Percentiles rank a stretch among this genome's conserved stretches.
phyloP scores from a whole-genome alignment of 1,140 invertebrate genomes.

The Conopomorpha cramerella region DNA sequence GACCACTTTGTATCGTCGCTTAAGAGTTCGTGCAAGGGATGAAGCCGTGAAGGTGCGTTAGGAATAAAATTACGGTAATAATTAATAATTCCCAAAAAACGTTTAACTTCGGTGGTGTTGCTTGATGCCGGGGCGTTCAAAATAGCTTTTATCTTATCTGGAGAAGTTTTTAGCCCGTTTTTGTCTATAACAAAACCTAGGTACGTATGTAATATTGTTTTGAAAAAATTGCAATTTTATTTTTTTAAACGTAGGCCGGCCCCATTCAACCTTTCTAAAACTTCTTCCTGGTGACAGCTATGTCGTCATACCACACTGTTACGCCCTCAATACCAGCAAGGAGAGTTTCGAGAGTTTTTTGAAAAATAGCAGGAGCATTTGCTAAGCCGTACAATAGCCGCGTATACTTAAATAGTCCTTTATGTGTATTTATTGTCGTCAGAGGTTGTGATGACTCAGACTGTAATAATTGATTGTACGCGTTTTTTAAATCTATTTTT shows the following conservation, averaged over 20 bases:
- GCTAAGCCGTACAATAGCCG: not conserved
- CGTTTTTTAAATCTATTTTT: not conserved
- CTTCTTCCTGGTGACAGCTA: not conserved
- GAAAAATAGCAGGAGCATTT: not conserved
- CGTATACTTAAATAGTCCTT: not conserved
- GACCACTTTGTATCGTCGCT: slow-evolving; percentile 7
- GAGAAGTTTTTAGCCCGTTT: slow-evolving; percentile 19
- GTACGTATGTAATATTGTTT: slow-evolving; percentile 16
- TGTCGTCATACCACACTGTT: not conserved
- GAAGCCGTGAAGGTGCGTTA: slow-evolving; percentile 19
- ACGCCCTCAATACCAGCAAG: not conserved
- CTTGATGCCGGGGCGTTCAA: slow-evolving; percentile 16
- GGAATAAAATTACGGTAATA: slow-evolving; percentile 46
- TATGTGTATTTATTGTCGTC: not conserved
- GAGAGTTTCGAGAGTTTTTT: not conserved
- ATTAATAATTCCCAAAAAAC: slow-evolving; percentile 41
- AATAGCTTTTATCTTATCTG: slow-evolving; percentile 28
- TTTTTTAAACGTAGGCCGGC: not conserved
- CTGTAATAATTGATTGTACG: not conserved
- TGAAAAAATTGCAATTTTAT: slow-evolving; percentile 21
- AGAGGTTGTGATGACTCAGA: not conserved
- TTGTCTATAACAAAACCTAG: slow-evolving; percentile 21
- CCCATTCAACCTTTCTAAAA: not conserved
- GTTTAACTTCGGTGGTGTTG: slow-evolving; percentile 21
- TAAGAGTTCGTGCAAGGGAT: slow-evolving; percentile 18